Conservation (phyloP, 2,797 vertebrate genomes). For the Sciurus vulgaris region DNA sequence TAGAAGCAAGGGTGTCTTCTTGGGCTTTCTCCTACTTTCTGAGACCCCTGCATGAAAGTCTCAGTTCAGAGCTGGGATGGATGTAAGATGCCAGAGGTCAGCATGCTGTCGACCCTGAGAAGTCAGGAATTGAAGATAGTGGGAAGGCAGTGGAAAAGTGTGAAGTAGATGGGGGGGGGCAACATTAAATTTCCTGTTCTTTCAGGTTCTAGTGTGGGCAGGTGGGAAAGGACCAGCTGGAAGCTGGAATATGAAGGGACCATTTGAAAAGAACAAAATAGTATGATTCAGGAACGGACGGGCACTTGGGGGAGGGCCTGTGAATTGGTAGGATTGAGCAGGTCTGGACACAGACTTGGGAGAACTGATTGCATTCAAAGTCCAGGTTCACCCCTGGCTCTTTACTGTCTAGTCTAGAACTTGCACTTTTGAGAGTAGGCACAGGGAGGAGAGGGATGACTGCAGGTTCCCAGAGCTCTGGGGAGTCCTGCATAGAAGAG, state of each 20-base stretch:
- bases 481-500: neutral
- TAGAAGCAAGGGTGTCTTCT: slow-evolving; percentile 15
- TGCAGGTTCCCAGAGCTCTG: neutral
- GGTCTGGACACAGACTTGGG: neutral
- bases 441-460: neutral
- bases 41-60: neutral
- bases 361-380: neutral
- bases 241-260: neutral
- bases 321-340: neutral
- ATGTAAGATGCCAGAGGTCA: neutral
- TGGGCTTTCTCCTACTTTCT: neutral
- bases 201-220: neutral
- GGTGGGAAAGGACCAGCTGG: neutral
- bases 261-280: slow-evolving; percentile 40
- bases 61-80: slow-evolving; percentile 20
- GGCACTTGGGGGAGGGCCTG: neutral
- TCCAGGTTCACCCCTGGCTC: neutral
- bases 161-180: neutral
- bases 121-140: slow-evolving; percentile 26
- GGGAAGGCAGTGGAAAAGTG: neutral
- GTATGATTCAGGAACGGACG: neutral
- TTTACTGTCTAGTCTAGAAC: neutral
- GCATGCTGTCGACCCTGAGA: neutral
- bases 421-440: neutral
- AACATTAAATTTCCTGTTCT: neutral